phyloP scores from a whole-genome alignment of 2,113 vertebrate species.

The Hirundichthys speculiger region DNA sequence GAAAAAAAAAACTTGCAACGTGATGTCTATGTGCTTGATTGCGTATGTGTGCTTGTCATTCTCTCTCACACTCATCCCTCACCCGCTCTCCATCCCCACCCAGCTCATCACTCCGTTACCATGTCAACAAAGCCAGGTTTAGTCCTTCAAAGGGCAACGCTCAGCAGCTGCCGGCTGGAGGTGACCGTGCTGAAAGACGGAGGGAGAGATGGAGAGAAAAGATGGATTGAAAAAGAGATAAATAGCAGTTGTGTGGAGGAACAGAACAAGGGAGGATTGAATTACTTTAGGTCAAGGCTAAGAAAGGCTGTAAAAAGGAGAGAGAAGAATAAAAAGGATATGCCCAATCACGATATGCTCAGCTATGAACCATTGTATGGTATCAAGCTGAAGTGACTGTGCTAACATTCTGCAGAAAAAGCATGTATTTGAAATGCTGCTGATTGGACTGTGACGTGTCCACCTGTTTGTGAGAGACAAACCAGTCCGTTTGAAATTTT shows the following conservation, averaged over 20 bases:
- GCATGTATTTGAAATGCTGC: not conserved
- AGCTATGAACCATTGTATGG: constrained; percentile 31
- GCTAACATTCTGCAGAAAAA: constrained; percentile 7
- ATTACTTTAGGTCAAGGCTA: constrained; percentile 56
- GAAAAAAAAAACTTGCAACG: constrained; percentile 17
- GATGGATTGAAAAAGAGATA: constrained; percentile 54
- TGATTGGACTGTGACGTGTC: constrained; percentile 6
- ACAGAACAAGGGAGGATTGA: constrained; percentile 25
- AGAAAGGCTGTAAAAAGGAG: constrained; percentile 28
- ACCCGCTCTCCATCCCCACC: constrained; percentile 39
- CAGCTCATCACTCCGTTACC: constrained; percentile 63
- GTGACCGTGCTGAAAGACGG: constrained; percentile 54
- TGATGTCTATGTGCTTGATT: constrained; percentile 32
- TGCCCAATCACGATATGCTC: constrained; percentile 48
- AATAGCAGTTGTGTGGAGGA: constrained; percentile 30
- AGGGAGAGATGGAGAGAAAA: constrained; percentile 22
- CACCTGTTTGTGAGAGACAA: constrained; percentile 11
- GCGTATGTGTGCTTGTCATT: constrained; percentile 28
- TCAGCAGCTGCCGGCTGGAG: constrained; percentile 60
- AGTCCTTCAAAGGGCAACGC: constrained; percentile 77
- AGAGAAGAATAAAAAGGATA: constrained; percentile 41
- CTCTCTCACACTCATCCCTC: constrained; percentile 32
- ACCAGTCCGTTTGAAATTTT: constrained; percentile 15
- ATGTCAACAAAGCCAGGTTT: constrained; percentile 81
- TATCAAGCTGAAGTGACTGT: constrained; percentile 23